Evolutionary conservation across 2,797 vertebrate genomes (phyloP), one percentile per base, ranked within the genome.

Genomic region (Leucoraja ocellata): DNA sequence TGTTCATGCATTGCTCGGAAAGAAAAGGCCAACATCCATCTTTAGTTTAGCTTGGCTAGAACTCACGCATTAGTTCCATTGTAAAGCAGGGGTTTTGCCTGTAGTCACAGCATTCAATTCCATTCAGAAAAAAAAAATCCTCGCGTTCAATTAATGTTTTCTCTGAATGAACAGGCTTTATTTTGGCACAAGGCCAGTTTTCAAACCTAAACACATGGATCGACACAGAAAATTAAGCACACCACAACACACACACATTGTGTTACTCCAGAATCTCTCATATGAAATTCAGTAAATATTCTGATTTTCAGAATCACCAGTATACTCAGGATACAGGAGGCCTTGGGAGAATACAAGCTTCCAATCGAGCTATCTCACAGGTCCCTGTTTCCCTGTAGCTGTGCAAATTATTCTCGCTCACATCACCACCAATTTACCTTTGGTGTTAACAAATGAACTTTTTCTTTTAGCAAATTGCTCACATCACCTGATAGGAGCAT

Each of bases 1-100:
- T 96, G 96, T 95, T 96, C 95, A 96, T 94, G 95, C 94, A 0
- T 95, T 93, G 93, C 93, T 0, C 93, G 93, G 94, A 95, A 95
- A 95, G 96, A 96, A 95, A 95, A 94, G 95, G 94, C 81, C 54
- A 93, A 95, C 95, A 95, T 95, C 95, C 95, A 95, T 96, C 96
- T 95, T 95, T 94, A 93, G 95, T 95, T 94, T 0, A 61, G 94
- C 95, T 94, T 95, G 94, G 95, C 94, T 95, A 94, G 94, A 95
- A 94, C 96, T 94, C 94, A 93, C 95, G 95, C 94, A 94, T 2
- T 93, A 0, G 94, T 94, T 95, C 95, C 95, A 94, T 91, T 95
- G 94, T 95, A 94, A 91, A 2, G 90, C 94, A 94, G 94, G 93
- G 94, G 94, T 94, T 95, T 93, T 79, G 94, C 94, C 94, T 94